Evolutionary conservation across 2,797 vertebrate genomes (phyloP).

Genomic region (Acanthurus leucopareius): DNA sequence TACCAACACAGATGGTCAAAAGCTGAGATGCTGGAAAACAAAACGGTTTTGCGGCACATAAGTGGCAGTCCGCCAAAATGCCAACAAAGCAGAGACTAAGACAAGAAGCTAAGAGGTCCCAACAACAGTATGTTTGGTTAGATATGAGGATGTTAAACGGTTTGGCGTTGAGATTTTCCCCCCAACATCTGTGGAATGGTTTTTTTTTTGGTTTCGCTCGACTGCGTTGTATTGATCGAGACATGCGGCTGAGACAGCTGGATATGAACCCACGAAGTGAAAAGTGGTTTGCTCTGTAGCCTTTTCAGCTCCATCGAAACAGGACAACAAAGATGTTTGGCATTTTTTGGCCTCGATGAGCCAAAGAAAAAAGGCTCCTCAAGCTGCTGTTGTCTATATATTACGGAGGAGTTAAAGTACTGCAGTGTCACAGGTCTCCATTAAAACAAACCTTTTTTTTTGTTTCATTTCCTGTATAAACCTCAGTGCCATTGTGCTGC

Average conservation of each 20-base stretch:
- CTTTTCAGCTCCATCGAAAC: constrained; percentile 9
- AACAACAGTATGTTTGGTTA: constrained; percentile 71
- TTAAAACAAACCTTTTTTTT: not conserved
- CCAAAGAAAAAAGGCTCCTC: not conserved
- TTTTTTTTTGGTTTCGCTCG: constrained; percentile 4
- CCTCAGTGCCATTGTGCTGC: not conserved
- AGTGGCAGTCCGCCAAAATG: constrained; percentile 65
- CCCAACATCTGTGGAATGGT: not conserved
- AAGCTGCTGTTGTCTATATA: not conserved
- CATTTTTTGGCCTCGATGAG: constrained; percentile 14
- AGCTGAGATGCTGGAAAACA: constrained; percentile 70
- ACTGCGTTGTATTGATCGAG: constrained; percentile 22
- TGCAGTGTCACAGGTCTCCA: not conserved
- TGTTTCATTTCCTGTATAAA: not conserved
- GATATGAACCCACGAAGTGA: constrained; percentile 14
- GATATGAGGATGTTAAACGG: constrained; percentile 66
- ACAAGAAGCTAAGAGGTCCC: constrained; percentile 48
- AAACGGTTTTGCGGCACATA: constrained; percentile 57
- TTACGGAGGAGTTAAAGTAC: constrained; percentile 6
- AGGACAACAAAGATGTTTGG: constrained; percentile 14
- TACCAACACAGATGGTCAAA: constrained; percentile 76
- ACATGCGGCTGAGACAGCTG: constrained; percentile 8
- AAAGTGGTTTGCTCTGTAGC: not conserved
- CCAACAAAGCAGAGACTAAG: constrained; percentile 61
- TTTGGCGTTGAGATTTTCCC: constrained; percentile 24